Conservation (phyloP, 2,888 invertebrate genomes). For the Strigamia maritima region DNA sequence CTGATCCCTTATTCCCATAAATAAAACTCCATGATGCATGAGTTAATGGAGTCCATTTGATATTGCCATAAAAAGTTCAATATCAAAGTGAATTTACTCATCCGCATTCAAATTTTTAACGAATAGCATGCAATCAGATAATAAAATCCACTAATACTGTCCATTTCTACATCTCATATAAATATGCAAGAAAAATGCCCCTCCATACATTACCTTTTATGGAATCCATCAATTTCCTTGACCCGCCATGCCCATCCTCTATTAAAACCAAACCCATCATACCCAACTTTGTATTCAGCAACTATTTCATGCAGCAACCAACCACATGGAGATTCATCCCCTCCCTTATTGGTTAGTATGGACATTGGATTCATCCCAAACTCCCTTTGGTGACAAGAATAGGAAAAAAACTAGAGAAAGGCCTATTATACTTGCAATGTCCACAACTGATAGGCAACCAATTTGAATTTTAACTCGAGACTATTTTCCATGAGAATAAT, state of each 20-base stretch:
- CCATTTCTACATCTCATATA: background rate
- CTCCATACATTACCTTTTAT: background rate
- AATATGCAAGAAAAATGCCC: background rate
- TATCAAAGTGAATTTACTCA: slow-evolving; percentile 26
- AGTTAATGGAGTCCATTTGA: slow-evolving; percentile 34
- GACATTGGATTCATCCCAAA: slow-evolving; percentile 20
- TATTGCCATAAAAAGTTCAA: slow-evolving; percentile 34
- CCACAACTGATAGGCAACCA: slow-evolving; percentile 32
- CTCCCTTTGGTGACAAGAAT: slow-evolving; percentile 31
- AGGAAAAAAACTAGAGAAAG: slow-evolving; percentile 17
- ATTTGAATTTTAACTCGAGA: slow-evolving; percentile 28
- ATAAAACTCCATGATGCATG: slow-evolving; percentile 28
- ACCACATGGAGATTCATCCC: slow-evolving; percentile 20
- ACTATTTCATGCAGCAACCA: background rate
- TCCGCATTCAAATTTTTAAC: slow-evolving; percentile 24
- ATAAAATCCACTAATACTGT: slow-evolving; percentile 12
- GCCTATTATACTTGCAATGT: slow-evolving; percentile 10
- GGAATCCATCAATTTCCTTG: background rate
- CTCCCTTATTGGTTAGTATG: slow-evolving; percentile 3
- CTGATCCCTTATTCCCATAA: slow-evolving; percentile 22
- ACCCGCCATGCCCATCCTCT: background rate
- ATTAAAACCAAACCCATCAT: background rate
- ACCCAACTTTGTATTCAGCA: background rate
- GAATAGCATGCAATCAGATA: slow-evolving; percentile 26
- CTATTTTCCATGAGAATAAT: slow-evolving; percentile 29